Conservation (phyloP, 2,888 invertebrate species). For the Scaptomyza cyrtandrae region DNA sequence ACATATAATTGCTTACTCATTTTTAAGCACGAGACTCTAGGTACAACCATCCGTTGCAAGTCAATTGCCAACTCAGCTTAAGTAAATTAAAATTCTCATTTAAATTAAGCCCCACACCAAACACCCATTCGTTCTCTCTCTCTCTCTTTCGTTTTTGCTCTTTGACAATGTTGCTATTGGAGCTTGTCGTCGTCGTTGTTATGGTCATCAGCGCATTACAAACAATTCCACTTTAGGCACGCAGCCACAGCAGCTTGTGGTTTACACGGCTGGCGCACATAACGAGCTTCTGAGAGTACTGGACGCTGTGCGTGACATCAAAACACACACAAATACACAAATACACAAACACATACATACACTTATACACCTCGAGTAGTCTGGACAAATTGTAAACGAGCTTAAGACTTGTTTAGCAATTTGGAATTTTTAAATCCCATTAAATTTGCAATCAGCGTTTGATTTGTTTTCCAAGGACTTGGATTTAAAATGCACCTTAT, state of each 20-base stretch:
- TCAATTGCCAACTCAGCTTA: conserved; percentile 23
- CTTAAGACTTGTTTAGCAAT: conserved; percentile 71
- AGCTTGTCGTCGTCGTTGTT: conserved; percentile 42
- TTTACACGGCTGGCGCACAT: conserved; percentile 45
- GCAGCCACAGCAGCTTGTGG: conserved; percentile 74
- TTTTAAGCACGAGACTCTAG: neutral
- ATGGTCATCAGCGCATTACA: conserved; percentile 71
- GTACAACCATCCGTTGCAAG: neutral
- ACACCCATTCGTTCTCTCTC: neutral
- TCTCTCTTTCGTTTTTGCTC: neutral
- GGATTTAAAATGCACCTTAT: conserved; percentile 10
- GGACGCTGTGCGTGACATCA: conserved; percentile 24
- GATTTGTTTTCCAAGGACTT: conserved; percentile 64
- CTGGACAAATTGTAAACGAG: conserved; percentile 21
- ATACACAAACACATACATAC: conserved; percentile 5
- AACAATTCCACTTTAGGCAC: conserved; percentile 76
- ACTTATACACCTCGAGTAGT: conserved; percentile 20
- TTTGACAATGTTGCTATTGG: conserved; percentile 10
- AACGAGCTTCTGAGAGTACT: conserved; percentile 25
- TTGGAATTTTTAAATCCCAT: conserved; percentile 74
- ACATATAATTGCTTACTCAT: neutral
- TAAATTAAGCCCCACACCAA: conserved; percentile 60
- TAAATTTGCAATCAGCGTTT: conserved; percentile 72
- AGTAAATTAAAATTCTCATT: conserved; percentile 62
- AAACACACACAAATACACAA: too few relatives aligned